Conservation (phyloP, 2,888 invertebrate genomes). For the Lepas anatifera region DNA sequence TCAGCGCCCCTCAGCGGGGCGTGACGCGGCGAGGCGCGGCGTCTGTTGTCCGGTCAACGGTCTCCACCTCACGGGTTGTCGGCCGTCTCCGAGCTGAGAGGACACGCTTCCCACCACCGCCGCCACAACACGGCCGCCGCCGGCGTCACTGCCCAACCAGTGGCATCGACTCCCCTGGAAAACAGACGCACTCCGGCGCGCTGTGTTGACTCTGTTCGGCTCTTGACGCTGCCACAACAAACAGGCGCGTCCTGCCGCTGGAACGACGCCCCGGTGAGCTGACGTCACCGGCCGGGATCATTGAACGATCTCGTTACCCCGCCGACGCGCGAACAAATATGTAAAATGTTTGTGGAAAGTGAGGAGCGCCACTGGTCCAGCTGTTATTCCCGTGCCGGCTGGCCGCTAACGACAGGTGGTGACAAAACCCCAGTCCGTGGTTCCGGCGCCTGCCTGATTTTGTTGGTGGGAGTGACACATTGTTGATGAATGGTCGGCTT, state of each 20-base stretch:
- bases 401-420: too few species aligned
- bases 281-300: not conserved
- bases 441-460: too few species aligned
- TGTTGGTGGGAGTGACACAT: too few species aligned
- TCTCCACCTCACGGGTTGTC: not conserved
- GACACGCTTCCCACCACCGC: not conserved
- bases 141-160: not conserved
- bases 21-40: not conserved
- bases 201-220: not conserved
- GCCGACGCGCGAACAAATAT: not conserved
- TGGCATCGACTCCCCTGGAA: not conserved
- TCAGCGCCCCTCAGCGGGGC: not conserved
- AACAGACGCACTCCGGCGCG: not conserved
- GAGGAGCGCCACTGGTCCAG: too few species aligned
- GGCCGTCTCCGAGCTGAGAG: not conserved
- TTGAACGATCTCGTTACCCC: not conserved
- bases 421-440: too few species aligned
- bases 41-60: not conserved
- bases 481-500: too few species aligned
- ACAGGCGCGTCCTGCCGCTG: not conserved
- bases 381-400: not conserved
- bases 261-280: not conserved
- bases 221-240: not conserved
- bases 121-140: not conserved
- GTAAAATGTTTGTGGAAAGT: slow-evolving; percentile 6